Evolutionary conservation across 2,113 vertebrate species (phyloP), one percentile per base, ranked within the genome.

Genomic region (Centropristis striata): DNA sequence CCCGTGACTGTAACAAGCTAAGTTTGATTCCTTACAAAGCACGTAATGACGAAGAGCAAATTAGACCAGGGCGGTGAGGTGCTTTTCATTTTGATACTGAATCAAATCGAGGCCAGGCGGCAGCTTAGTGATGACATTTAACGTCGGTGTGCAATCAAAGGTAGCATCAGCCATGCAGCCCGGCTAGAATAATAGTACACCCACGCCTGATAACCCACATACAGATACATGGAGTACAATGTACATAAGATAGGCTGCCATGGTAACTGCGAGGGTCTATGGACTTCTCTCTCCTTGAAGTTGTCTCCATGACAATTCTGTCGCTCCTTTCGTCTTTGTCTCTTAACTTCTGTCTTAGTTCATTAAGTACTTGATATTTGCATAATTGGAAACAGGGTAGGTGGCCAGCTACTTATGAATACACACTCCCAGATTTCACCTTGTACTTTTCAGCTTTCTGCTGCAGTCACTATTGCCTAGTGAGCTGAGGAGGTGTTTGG

Each of bases 191-290:
- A 91, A 90, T 85, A 44, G 32, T 46, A 51, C 88, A 58, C 90
- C 89, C 81, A 90, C 84, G 55, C 54, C 55, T 77, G 59, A 80
- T 83, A 82, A 84, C 70, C 20, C 74, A 80, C 81, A 81, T 75
- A 80, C 77, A 89, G 75, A 85, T 47, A 80, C 71, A 65, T 36
- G 20, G 80, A 83, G 75, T 81, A 78, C 76, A 85, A 86, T 84
- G 86, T 92, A 88, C 82, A 88, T 88, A 75, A 88, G 49, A 81
- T 67, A 12, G 72, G 86, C 88, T 90, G 78, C 85, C 84, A 90
- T 90, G 88, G 86, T 87, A 87, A 92, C 90, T 84, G 84, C 27
- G 8, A 77, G 53, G 71, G 80, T 81, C 66, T 55, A 46, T 59
- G 64, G 63, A 78, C 72, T 59, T 69, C 54, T 77, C 28, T 81